Evolutionary conservation across 2,113 vertebrate species (phyloP), one percentile per base, ranked within the genome.

Genomic region (Verasper variegatus): DNA sequence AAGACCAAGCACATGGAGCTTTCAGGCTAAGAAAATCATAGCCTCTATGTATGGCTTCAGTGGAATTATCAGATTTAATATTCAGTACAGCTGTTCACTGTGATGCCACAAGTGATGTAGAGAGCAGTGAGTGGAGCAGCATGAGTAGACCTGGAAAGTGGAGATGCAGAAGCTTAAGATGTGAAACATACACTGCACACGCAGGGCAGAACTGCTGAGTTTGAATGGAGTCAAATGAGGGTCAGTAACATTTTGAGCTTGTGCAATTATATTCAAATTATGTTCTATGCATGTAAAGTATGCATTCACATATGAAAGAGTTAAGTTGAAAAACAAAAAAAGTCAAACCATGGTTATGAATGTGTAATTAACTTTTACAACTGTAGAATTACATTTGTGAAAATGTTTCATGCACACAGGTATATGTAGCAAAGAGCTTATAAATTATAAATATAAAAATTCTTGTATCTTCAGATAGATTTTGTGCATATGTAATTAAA

Each of bases 81-180:
- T 26, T 56, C 2, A 64, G 55, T 74, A 2, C 2, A 69, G 52
- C 49, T 85, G 40, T 77, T 74, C 42, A 31, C 13, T 59, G 31
- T 31, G 31, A 31, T 31, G 49, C 60, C 51, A 49, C 2, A 0
- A 51, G 68, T 64, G 47, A 71, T 52, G 47, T 18, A 47, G 57
- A 47, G n/a, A 90, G 80, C 71, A 83, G 54, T 64, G 68, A 69
- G 65, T 60, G 3, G 21, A 80, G 68, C 68, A 59, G 72, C 76
- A 69, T 76, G 54, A 45, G 31, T n/a, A 23, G 11, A 67, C 65
- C 51, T 64, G 17, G 15, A 64, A 18, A 67, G 66, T 81, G 63
- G 55, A 64, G 52, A 76, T 62, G 76, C 75, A 76, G 37, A 15
- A 58, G 78, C 70, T 78, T 69, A 31, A 71, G 59, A 74, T 76